Evolutionary conservation across 2,888 invertebrate species (phyloP).

Genomic region (Stenoptilia bipunctidactyla): DNA sequence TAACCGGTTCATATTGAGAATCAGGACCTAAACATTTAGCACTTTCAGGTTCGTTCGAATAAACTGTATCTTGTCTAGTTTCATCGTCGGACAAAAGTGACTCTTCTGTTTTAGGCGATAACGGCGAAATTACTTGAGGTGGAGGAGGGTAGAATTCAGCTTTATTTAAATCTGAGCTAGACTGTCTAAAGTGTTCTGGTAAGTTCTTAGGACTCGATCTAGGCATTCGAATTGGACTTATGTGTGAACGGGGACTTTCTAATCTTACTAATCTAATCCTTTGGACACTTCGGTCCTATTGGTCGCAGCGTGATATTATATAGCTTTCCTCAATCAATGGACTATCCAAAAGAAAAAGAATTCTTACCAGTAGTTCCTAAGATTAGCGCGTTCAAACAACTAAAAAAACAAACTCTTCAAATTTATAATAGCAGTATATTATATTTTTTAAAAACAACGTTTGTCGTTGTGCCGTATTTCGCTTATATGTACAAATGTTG

Average conservation of each 20-base stretch:
- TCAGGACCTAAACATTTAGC: slow-evolving; percentile 52
- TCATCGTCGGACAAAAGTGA: slow-evolving; percentile 54
- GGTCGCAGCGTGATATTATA: slow-evolving; percentile 33
- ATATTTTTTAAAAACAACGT: too few relatives aligned
- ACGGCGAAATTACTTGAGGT: slow-evolving; percentile 38
- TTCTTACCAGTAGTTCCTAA: slow-evolving; percentile 20
- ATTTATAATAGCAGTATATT: too few relatives aligned
- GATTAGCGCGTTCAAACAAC: slow-evolving; percentile 19
- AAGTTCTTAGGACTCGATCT: slow-evolving; percentile 38
- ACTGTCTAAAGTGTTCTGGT: slow-evolving; percentile 37
- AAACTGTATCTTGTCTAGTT: slow-evolving; percentile 30
- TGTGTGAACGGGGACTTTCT: slow-evolving; percentile 46
- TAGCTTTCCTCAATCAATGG: slow-evolving; percentile 22
- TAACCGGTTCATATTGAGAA: slow-evolving; percentile 52
- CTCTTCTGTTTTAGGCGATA: slow-evolving; percentile 58
- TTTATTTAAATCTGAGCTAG: slow-evolving; percentile 34
- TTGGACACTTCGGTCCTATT: slow-evolving; percentile 48
- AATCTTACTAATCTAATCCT: too few relatives aligned
- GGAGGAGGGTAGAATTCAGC: slow-evolving; percentile 41
- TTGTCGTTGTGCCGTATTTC: too few relatives aligned
- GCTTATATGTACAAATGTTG: too few relatives aligned
- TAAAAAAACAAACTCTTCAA: too few relatives aligned
- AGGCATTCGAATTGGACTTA: slow-evolving; percentile 42
- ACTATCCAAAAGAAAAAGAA: slow-evolving; percentile 16
- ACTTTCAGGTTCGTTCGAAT: slow-evolving; percentile 45